A percentile compares a stretch with the other conserved stretches of the same genome.
Evolutionary conservation across 2,113 vertebrate species (phyloP).

Genomic region (Elgaria multicarinata): DNA sequence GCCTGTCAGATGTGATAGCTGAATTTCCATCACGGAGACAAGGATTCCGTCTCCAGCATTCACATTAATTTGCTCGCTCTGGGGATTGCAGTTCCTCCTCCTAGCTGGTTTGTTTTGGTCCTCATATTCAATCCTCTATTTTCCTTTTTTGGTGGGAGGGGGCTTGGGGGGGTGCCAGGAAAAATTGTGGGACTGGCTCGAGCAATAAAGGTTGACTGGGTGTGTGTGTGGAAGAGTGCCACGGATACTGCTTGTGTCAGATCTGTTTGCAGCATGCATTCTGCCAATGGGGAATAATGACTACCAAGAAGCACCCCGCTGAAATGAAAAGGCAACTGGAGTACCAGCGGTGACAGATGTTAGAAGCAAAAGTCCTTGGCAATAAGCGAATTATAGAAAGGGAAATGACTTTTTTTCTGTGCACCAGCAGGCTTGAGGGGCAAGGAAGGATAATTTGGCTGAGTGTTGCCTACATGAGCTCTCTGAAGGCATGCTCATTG

Average conservation of each 20-base stretch:
- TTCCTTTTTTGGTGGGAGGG: neutral
- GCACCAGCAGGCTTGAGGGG: neutral
- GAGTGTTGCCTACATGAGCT: neutral
- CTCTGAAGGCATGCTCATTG: neutral
- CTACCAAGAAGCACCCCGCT: neutral
- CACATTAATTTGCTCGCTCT: neutral
- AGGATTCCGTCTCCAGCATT: neutral
- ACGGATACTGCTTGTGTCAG: neutral
- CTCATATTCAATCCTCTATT: neutral
- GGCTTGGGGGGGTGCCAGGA: no score
- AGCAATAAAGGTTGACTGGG: neutral
- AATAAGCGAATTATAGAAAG: neutral
- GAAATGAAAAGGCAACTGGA: conserved; percentile 6
- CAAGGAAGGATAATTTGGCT: neutral
- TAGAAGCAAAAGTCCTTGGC: conserved; percentile 8
- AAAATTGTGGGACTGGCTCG: no score
- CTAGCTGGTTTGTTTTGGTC: neutral
- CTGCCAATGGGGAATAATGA: neutral
- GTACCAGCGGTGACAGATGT: neutral
- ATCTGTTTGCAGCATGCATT: neutral
- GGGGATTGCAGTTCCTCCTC: neutral
- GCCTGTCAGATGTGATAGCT: conserved; percentile 35
- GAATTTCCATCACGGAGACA: conserved; percentile 6
- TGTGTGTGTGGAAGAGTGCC: neutral
- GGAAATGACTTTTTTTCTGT: neutral